Evolutionary conservation across 2,888 invertebrate genomes (phyloP), one percentile per base, ranked within the genome.

Genomic region (Cheilosia variabilis): DNA sequence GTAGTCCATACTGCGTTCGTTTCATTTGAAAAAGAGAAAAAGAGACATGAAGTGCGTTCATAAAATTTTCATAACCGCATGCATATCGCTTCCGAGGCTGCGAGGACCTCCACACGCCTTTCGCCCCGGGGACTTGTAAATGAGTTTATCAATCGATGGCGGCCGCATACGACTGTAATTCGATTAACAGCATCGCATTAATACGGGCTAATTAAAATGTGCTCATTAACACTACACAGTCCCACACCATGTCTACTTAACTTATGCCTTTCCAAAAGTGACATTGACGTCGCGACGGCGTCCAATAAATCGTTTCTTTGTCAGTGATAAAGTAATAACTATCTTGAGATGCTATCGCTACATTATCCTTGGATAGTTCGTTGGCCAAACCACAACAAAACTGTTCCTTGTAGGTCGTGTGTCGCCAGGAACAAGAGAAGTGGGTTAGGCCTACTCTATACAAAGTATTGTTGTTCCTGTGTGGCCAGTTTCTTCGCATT

Each of bases 251-350:
- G 43, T n/a, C n/a, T 27, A 27, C 27, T 68, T 50, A 63, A 6
- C 27, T 27, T 27, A 27, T 37, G 37, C 10, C 13, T 37, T 37
- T 13, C 13, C 13, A 10, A 13, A 37, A 13, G 69, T 34, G 72
- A 58, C 63, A 65, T 31, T 41, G 27, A 58, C 62, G 19, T 15
- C 15, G 2, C 9, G 24, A 31, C 22, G 24, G 24, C 50, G 55
- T 57, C 65, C 57, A 57, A 65, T 58, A 76, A 27, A 66, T 17
- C 6, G 6, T 17, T 58, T 27, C 24, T 31, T 37, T 27, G 57
- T 19, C 41, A 50, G 50, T 52, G 57, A 77, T 65, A 62, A 77
- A 60, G 63, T 31, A 47, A 76, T 82, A 82, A 82, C 76, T 71
- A 77, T 66, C 45, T 22, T 24, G 17, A 62, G 68, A 62, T 17